phyloP scores from a whole-genome alignment of 2,113 vertebrate species.

The Charadrius vociferus region DNA sequence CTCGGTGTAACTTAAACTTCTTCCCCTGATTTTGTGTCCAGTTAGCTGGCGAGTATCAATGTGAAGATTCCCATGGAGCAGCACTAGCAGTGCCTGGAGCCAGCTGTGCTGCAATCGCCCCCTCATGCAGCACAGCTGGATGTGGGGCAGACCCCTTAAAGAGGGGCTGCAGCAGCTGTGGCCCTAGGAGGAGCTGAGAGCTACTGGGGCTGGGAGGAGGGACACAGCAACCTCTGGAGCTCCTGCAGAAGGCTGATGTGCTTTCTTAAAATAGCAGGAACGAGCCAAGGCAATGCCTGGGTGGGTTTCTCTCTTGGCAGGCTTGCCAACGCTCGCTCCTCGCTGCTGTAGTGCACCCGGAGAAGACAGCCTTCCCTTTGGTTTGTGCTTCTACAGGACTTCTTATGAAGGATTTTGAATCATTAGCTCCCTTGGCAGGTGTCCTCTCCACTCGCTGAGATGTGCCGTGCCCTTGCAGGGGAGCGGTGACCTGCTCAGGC shows the following conservation, averaged over 20 bases:
- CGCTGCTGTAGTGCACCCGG: fast-evolving
- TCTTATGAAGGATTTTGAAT: not conserved
- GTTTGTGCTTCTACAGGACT: fast-evolving
- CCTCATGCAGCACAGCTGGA: not conserved
- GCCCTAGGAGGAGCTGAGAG: fast-evolving
- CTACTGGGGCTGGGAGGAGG: fast-evolving
- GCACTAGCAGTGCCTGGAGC: not conserved
- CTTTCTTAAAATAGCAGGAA: fast-evolving
- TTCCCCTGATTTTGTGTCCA: not conserved
- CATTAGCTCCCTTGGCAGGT: fast-evolving
- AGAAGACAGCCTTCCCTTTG: not conserved
- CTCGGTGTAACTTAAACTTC: not conserved
- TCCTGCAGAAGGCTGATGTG: no score
- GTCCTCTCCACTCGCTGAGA: fast-evolving
- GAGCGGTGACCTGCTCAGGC: not conserved
- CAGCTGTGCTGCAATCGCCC: not conserved
- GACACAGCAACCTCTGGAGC: not conserved
- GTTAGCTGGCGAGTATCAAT: not conserved
- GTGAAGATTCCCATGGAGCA: not conserved
- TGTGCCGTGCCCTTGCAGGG: not conserved
- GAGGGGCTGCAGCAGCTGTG: no score
- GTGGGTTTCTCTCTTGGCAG: not conserved
- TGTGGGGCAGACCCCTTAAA: not conserved
- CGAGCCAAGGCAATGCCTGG: not conserved
- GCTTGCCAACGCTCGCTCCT: not conserved